These are phyloP conservation scores for Meliscaeva auricollis DNA, from an alignment of 2,888 invertebrate genomes.

Conservation along the genomic window DNA sequence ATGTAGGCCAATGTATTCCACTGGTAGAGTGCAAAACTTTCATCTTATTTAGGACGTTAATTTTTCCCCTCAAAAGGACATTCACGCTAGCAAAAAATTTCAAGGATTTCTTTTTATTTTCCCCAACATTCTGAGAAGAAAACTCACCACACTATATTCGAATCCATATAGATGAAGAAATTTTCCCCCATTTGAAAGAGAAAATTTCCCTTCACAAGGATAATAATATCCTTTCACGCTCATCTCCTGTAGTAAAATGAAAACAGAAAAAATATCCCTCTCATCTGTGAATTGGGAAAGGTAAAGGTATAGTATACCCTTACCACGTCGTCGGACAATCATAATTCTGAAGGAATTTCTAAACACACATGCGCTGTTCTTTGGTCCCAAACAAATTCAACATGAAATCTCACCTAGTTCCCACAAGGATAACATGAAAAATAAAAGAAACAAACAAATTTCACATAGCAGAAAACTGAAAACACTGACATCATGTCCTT, in stretches of 20 bases:
- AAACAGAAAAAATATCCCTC: slow-evolving; percentile 49
- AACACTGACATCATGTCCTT: slow-evolving; percentile 62
- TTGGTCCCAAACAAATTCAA: slow-evolving; percentile 16
- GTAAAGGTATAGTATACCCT: not conserved
- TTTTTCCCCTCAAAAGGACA: slow-evolving; percentile 37
- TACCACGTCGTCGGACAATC: not conserved
- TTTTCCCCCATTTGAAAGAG: slow-evolving; percentile 8
- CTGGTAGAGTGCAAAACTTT: slow-evolving; percentile 30
- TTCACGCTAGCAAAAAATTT: slow-evolving; percentile 16
- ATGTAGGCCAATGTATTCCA: slow-evolving; percentile 62
- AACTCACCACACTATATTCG: slow-evolving; percentile 62
- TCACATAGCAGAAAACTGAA: slow-evolving; percentile 12
- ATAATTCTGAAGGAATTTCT: slow-evolving; percentile 25
- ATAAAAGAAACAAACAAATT: slow-evolving; percentile 5
- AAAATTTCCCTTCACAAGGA: slow-evolving; percentile 10
- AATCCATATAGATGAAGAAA: slow-evolving; percentile 20
- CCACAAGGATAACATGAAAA: slow-evolving; percentile 51
- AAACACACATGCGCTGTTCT: slow-evolving; percentile 53
- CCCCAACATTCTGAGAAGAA: not conserved
- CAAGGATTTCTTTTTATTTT: not conserved
- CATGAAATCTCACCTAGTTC: slow-evolving; percentile 57
- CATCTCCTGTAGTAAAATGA: too few species aligned
- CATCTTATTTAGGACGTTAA: not conserved
- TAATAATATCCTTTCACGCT: too few species aligned
- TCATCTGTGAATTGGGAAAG: not conserved